Evolutionary conservation across 2,113 vertebrate genomes (phyloP), one percentile per base, ranked within the genome.

Genomic region (Alethe diademata): DNA sequence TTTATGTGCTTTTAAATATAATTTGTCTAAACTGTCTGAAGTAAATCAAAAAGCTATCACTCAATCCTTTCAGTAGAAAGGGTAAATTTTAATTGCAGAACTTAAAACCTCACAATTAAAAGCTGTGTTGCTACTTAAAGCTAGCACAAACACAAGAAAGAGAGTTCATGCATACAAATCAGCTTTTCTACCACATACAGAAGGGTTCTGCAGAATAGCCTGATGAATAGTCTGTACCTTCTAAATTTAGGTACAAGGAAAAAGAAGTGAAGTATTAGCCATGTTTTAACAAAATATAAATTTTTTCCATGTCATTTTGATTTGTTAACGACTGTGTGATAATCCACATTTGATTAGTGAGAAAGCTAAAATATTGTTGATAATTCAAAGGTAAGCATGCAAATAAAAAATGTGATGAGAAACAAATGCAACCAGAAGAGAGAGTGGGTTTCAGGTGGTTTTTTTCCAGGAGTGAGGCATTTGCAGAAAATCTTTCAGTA

Each of bases 41-140:
- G 98, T 98, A 99, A 98, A 99, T 98, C 97, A 99, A 98, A 99
- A 96, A 98, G 95, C 97, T 95, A 98, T 98, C 98, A 98, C 98
- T 99, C 98, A 97, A 97, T 98, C 97, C 97, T 98, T 97, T 98
- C 98, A 98, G 98, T 98, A 98, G 98, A 97, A 98, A 98, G 98
- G 98, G 98, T 98, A 98, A 98, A 98, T 99, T 99, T 99, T 99
- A 99, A 99, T 99, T 99, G 98, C 98, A 98, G 98, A 99, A 98
- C 98, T 99, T 99, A 99, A 99, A 99, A 99, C 98, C 98, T 98
- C 98, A 99, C 98, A 99, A 99, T 99, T 99, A 99, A 98, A 98
- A 98, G 97, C 98, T 98, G 98, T 98, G 98, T 89, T 98, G 97
- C 98, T 98, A 97, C 98, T 98, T 98, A 98, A 98, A 98, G 97